These are phyloP conservation scores for Pyrocoelia pectoralis DNA, from an alignment of 2,888 invertebrate species.

Conservation along the genomic window DNA sequence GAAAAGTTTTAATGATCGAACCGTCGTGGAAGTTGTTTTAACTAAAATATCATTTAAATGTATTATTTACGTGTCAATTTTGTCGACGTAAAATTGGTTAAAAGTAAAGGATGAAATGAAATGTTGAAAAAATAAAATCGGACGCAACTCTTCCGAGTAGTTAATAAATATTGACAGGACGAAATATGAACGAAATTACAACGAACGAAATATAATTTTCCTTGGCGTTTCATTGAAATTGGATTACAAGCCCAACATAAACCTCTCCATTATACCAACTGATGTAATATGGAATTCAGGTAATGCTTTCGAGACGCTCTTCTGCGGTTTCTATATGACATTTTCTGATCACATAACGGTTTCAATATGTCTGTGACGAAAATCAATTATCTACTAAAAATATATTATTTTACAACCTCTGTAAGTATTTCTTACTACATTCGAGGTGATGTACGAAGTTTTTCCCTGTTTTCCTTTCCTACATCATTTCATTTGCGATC, in stretches of 20 bases:
- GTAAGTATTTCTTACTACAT: not conserved
- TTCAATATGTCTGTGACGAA: constrained; percentile 11
- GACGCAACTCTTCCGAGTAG: not conserved
- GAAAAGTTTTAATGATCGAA: not conserved
- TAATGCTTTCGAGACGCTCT: constrained; percentile 22
- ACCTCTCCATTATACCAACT: constrained; percentile 21
- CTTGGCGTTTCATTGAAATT: constrained; percentile 24
- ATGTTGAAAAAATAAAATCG: not conserved
- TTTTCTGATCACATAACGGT: constrained; percentile 21
- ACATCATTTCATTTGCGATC: no score
- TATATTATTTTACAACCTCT: constrained; percentile 5
- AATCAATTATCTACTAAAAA: constrained; percentile 18
- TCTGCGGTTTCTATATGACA: constrained; percentile 23
- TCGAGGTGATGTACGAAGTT: no score
- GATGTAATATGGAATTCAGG: constrained; percentile 30
- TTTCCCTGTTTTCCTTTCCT: no score
- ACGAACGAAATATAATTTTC: constrained; percentile 23
- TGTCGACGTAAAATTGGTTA: not conserved
- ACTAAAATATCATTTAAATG: not conserved
- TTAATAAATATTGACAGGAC: not conserved
- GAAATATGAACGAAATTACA: constrained; percentile 6
- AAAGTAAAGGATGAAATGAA: not conserved
- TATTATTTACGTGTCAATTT: not conserved
- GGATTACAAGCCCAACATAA: constrained; percentile 24
- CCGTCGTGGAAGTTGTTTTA: not conserved